phyloP scores from a whole-genome alignment of 2,888 invertebrate genomes.

The Apamea sordens region DNA sequence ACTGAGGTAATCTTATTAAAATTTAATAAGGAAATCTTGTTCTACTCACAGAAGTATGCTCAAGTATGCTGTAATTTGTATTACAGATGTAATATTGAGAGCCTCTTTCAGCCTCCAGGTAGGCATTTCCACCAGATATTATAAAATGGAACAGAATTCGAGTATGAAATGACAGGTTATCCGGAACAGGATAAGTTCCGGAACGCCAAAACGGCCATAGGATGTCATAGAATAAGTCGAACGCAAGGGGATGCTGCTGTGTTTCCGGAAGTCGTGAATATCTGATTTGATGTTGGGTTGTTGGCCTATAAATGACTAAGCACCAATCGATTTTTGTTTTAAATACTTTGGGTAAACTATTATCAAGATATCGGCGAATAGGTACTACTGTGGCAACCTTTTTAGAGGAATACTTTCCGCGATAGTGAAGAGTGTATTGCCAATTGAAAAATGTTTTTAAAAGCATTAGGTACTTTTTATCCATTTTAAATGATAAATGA shows the following conservation, averaged over 20 bases:
- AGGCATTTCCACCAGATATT: too few species aligned
- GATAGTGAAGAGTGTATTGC: too few species aligned
- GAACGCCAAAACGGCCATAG: neutral
- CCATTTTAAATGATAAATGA: too few species aligned
- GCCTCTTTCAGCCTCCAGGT: neutral
- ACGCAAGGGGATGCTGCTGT: neutral
- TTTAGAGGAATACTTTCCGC: too few species aligned
- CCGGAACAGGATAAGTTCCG: too few species aligned
- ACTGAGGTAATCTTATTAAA: conserved; percentile 42
- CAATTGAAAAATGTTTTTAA: too few species aligned
- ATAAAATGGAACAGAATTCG: conserved; percentile 9
- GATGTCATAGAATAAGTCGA: neutral
- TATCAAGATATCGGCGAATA: neutral
- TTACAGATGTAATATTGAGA: conserved; percentile 7
- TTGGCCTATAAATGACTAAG: neutral
- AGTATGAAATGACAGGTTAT: neutral
- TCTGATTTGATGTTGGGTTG: conserved; percentile 5
- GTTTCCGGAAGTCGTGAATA: neutral
- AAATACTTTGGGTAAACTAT: neutral
- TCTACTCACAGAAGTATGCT: neutral
- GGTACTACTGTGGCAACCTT: too few species aligned
- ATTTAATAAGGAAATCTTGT: conserved; percentile 33
- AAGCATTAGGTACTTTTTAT: too few species aligned
- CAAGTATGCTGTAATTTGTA: conserved; percentile 21
- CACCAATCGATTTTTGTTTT: neutral